These are phyloP conservation scores for Oceanodroma tethys DNA, from an alignment of 2,113 vertebrate species.

Conservation along the genomic window DNA sequence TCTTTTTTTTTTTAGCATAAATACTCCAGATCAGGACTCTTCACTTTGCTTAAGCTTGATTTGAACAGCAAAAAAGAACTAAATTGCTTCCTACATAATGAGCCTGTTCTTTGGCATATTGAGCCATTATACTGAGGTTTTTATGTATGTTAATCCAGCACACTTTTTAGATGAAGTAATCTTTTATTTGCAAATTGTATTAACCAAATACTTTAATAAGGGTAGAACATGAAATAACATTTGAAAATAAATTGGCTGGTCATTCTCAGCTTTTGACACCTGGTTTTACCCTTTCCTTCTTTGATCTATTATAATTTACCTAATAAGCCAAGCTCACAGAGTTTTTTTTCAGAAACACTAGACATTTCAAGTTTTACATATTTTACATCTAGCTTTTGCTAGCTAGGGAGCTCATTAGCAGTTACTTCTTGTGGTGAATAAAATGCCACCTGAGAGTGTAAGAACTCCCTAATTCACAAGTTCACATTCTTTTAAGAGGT, in stretches of 20 bases:
- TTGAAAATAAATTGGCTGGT: conserved; percentile 43
- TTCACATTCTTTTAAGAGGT: conserved; percentile 70
- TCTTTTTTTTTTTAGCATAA: background rate
- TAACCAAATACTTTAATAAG: conserved; percentile 31
- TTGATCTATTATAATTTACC: conserved; percentile 40
- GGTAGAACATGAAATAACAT: conserved; percentile 5
- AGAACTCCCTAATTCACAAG: conserved; percentile 55
- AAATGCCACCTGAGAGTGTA: conserved; percentile 57
- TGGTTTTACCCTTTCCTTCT: conserved; percentile 34
- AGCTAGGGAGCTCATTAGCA: conserved; percentile 66
- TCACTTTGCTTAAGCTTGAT: background rate
- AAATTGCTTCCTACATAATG: background rate
- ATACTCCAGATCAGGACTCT: background rate
- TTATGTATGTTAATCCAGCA: background rate
- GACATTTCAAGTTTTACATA: conserved; percentile 56
- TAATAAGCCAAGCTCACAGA: conserved; percentile 25
- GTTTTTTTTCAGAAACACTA: conserved; percentile 16
- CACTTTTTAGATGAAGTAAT: background rate
- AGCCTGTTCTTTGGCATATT: background rate
- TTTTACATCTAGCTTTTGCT: conserved; percentile 50
- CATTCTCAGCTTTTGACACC: conserved; percentile 47
- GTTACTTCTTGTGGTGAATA: conserved; percentile 62
- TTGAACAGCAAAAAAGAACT: background rate
- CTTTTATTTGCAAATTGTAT: conserved; percentile 30
- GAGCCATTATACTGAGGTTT: background rate